Conservation (phyloP, 2,113 vertebrate genomes). For the Boleophthalmus pectinirostris region DNA sequence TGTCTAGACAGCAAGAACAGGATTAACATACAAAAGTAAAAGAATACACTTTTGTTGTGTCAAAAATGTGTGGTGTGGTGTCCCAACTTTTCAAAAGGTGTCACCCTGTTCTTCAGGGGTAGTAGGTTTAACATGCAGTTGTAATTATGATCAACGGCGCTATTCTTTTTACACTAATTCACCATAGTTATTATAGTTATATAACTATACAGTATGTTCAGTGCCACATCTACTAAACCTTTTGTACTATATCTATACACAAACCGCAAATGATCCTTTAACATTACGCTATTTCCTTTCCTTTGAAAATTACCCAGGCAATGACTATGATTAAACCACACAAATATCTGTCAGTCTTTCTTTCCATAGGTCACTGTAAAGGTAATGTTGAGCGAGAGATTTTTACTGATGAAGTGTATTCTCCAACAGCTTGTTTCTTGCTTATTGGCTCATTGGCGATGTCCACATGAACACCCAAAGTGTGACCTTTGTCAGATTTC, state of each 20-base stretch:
- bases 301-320: slow-evolving; percentile 45
- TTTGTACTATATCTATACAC: neutral
- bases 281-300: slow-evolving; percentile 24
- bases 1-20: slow-evolving; percentile 43
- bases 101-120: neutral
- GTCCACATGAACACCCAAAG: too few relatives aligned
- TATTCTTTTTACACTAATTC: neutral
- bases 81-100: neutral
- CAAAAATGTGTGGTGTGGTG: neutral
- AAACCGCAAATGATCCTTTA: slow-evolving; percentile 12
- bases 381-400: neutral
- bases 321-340: slow-evolving; percentile 25
- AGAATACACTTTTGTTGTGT: neutral
- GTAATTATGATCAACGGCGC: slow-evolving; percentile 1
- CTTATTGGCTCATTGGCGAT: too few relatives aligned
- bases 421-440: neutral
- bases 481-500: too few relatives aligned
- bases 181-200: neutral
- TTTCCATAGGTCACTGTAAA: neutral
- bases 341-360: slow-evolving; percentile 7
- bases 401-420: neutral
- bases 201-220: neutral
- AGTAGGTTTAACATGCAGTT: neutral
- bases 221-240: neutral
- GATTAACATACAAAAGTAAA: slow-evolving; percentile 27